Conservation (phyloP, 2,797 vertebrate species). For the Bovichtus diacanthus region DNA sequence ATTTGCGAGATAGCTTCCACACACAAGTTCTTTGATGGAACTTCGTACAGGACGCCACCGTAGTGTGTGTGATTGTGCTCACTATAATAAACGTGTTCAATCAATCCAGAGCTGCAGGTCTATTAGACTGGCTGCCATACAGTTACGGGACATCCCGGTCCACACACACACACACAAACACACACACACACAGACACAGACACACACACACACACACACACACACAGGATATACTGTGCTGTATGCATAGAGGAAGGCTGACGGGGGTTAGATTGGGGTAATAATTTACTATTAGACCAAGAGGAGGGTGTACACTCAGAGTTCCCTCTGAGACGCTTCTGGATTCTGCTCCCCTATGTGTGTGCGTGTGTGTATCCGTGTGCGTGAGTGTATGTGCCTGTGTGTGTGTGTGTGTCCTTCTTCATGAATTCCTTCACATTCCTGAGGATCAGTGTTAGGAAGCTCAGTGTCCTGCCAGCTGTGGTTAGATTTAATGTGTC, state of each 20-base stretch:
- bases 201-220: conserved; percentile 33
- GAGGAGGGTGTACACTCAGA: conserved; percentile 40
- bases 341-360: conserved; percentile 24
- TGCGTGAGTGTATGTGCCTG: conserved; percentile 45
- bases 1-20: conserved; percentile 17
- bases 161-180: not conserved
- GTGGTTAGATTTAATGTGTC: conserved; percentile 68
- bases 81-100: conserved; percentile 39
- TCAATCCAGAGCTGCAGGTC: conserved; percentile 67
- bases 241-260: conserved; percentile 45
- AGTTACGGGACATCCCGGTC: conserved; percentile 50
- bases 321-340: conserved; percentile 39
- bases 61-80: conserved; percentile 33
- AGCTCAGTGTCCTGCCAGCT: conserved; percentile 79
- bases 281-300: conserved; percentile 61
- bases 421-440: conserved; percentile 75
- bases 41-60: conserved; percentile 1
- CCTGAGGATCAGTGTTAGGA: conserved; percentile 77
- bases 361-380: conserved; percentile 36
- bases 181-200: conserved; percentile 12
- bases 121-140: conserved; percentile 56
- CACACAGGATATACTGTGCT: conserved; percentile 32
- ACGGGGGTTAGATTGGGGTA: conserved; percentile 62
- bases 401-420: conserved; percentile 36
- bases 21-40: conserved; percentile 36